Evolutionary conservation across 2,888 invertebrate species (phyloP).

Genomic region (Heliconius hortense): DNA sequence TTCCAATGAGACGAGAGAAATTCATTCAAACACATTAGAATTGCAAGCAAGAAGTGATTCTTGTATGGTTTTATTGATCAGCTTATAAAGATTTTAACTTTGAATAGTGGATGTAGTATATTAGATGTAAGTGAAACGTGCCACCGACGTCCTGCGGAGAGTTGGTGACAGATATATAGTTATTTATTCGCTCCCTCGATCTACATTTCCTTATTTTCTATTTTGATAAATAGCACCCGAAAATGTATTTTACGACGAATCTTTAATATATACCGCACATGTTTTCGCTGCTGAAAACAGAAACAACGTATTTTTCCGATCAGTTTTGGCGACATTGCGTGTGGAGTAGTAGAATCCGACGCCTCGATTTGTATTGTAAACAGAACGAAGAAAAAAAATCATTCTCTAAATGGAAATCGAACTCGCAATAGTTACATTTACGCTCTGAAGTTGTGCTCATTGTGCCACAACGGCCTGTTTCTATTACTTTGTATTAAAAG

Average conservation of each 20-base stretch:
- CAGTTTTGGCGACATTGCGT: too few relatives aligned
- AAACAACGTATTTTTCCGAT: too few relatives aligned
- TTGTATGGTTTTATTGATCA: conserved; percentile 53
- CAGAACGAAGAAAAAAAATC: neutral
- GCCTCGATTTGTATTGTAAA: too few relatives aligned
- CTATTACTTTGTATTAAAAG: too few relatives aligned
- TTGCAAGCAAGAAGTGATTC: conserved; percentile 37
- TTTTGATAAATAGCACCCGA: neutral
- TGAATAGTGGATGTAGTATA: conserved; percentile 8
- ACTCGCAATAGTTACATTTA: too few relatives aligned
- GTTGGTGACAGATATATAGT: neutral
- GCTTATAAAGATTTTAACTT: conserved; percentile 36
- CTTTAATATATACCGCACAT: too few relatives aligned
- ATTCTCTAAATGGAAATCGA: neutral
- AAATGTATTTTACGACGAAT: neutral
- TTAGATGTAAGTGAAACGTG: conserved; percentile 14
- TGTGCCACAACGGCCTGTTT: too few relatives aligned
- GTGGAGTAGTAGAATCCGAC: neutral
- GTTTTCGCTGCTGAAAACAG: too few relatives aligned
- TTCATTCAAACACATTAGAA: conserved; percentile 58
- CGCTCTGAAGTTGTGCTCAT: too few relatives aligned
- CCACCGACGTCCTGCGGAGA: conserved; percentile 2
- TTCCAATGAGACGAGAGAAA: conserved; percentile 62
- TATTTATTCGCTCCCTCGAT: neutral
- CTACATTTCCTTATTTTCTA: neutral